Conservation (phyloP, 2,888 invertebrate genomes). For the Drosophila koepferae region DNA sequence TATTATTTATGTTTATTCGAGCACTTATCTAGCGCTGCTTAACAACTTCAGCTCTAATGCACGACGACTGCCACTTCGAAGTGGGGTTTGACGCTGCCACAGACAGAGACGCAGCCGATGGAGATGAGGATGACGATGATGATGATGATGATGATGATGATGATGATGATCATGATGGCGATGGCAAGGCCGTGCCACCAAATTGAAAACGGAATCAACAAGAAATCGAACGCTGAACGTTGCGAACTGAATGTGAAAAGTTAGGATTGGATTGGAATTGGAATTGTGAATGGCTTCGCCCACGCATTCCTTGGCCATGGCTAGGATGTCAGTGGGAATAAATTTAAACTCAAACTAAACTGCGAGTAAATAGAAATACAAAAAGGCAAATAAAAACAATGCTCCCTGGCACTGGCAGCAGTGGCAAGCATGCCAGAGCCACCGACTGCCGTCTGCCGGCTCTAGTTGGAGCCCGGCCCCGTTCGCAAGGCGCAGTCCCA, state of each 20-base stretch:
- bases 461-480: constrained; percentile 18
- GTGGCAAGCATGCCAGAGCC: constrained; percentile 34
- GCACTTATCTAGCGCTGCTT: constrained; percentile 84
- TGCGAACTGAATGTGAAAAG: constrained; percentile 27
- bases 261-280: constrained; percentile 15
- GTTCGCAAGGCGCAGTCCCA: constrained; percentile 20
- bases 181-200: constrained; percentile 67
- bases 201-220: constrained; percentile 78
- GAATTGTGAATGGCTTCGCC: constrained; percentile 32
- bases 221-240: constrained; percentile 66
- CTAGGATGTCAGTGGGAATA: constrained; percentile 69
- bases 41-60: constrained; percentile 80
- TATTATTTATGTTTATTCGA: constrained; percentile 84
- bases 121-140: constrained; percentile 15
- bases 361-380: constrained; percentile 80
- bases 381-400: constrained; percentile 81
- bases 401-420: constrained; percentile 34
- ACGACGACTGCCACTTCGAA: constrained; percentile 45
- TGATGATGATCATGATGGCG: constrained; percentile 32
- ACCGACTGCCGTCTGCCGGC: constrained; percentile 9
- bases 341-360: constrained; percentile 82
- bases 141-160: constrained; percentile 18
- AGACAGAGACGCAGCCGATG: not conserved
- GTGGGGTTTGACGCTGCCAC: constrained; percentile 22
- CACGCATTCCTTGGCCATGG: constrained; percentile 44